phyloP scores from a whole-genome alignment of 2,797 vertebrate genomes.

The Psittacula derbiana region DNA sequence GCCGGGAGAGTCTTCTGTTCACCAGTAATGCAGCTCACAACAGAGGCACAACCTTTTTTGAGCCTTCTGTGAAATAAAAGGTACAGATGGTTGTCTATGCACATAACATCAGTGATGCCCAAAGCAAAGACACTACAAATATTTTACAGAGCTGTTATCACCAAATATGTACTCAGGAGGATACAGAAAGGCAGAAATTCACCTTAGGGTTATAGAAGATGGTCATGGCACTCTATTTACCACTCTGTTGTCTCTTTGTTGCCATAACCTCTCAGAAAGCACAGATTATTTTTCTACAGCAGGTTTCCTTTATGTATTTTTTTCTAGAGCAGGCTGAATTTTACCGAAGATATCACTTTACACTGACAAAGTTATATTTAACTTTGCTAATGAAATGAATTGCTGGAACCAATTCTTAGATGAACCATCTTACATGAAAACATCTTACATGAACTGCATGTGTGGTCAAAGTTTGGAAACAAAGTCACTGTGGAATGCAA shows the following conservation, averaged over 20 bases:
- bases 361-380: neutral
- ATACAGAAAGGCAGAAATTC: neutral
- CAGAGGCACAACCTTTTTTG: neutral
- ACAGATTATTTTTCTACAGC: neutral
- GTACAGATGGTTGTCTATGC: constrained; percentile 11
- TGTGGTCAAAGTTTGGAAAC: neutral
- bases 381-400: neutral
- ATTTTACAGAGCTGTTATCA: constrained; percentile 21
- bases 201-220: neutral
- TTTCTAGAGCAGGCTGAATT: neutral
- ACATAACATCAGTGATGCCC: neutral
- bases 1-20: neutral
- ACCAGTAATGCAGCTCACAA: neutral
- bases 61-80: constrained; percentile 3
- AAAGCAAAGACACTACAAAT: constrained; percentile 14
- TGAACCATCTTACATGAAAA: neutral
- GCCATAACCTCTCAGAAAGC: neutral
- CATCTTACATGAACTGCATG: neutral
- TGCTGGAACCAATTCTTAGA: neutral
- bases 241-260: neutral
- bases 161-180: neutral
- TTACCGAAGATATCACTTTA: neutral
- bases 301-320: neutral
- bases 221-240: neutral
- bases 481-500: neutral